phyloP scores from a whole-genome alignment of 2,888 invertebrate species.

The Macaria liturata region DNA sequence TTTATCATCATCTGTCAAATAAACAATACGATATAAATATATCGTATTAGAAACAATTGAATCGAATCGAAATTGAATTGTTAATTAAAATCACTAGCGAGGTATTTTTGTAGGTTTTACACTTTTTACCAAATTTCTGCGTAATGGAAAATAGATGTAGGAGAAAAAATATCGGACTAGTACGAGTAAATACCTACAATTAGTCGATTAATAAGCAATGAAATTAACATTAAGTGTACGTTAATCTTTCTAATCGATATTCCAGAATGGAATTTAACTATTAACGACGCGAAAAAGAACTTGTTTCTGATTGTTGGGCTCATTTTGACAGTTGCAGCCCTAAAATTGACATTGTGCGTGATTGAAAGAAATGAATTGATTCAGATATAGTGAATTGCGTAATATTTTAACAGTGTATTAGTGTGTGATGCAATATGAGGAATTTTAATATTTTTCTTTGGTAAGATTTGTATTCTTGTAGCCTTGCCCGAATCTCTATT shows the following conservation, averaged over 20 bases:
- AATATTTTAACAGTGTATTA: neutral
- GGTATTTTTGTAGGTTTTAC: too few relatives aligned
- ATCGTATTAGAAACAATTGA: too few relatives aligned
- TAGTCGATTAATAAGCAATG: slow-evolving; percentile 7
- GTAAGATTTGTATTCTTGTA: slow-evolving; percentile 5
- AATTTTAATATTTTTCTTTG: slow-evolving; percentile 4
- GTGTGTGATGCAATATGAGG: slow-evolving; percentile 4
- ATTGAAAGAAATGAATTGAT: neutral
- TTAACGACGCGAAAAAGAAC: slow-evolving; percentile 1
- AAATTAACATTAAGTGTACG: slow-evolving; percentile 8
- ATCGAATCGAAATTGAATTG: too few relatives aligned
- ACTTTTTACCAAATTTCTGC: too few relatives aligned
- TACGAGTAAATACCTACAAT: too few relatives aligned
- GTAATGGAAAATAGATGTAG: too few relatives aligned
- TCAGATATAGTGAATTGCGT: neutral
- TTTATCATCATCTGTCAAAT: too few relatives aligned
- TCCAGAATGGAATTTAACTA: slow-evolving; percentile 3
- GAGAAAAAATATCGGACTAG: too few relatives aligned
- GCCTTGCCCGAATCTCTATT: too few relatives aligned
- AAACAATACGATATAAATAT: too few relatives aligned
- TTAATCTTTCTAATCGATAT: slow-evolving; percentile 2
- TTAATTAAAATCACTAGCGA: too few relatives aligned
- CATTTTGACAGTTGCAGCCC: neutral
- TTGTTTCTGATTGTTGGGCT: slow-evolving; percentile 1
- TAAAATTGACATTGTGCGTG: slow-evolving; percentile 3